Evolutionary conservation across 2,888 invertebrate genomes (phyloP).

Genomic region (Sepioteuthis lessoniana): DNA sequence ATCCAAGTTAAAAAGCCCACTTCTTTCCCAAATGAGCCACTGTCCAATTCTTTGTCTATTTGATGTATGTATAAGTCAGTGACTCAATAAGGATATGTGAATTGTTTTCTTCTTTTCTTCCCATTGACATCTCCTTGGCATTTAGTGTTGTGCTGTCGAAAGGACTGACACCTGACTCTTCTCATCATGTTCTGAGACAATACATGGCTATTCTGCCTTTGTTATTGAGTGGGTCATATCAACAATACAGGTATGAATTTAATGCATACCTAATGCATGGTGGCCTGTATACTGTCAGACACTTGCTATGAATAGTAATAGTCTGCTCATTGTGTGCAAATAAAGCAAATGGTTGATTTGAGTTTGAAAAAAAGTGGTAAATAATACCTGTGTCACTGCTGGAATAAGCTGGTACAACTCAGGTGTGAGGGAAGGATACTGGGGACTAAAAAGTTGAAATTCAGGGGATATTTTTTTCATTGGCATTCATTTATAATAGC

Average conservation of each 20-base stretch:
- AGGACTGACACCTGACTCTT: neutral
- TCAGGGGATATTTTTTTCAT: no score
- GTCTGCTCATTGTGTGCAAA: neutral
- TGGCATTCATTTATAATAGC: no score
- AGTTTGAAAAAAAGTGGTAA: neutral
- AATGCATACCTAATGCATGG: neutral
- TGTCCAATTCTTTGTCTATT: neutral
- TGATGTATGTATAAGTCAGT: neutral
- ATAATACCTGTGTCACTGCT: neutral
- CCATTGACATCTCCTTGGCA: neutral
- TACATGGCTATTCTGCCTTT: neutral
- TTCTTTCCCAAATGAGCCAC: neutral
- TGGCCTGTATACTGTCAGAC: neutral
- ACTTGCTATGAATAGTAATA: neutral
- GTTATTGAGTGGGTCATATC: neutral
- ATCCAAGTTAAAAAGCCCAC: neutral
- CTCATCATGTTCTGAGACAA: neutral
- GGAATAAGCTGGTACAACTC: neutral
- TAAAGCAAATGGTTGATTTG: neutral
- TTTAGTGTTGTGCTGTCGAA: conserved; percentile 11
- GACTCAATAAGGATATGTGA: neutral
- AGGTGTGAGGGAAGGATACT: no score
- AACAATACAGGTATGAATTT: conserved; percentile 33
- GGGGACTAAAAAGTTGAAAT: no score
- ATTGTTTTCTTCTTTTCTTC: neutral